A percentile compares a stretch with the other conserved stretches of the same genome.
Evolutionary conservation across 2,888 invertebrate species (phyloP).

Genomic region (Rhagium mordax): DNA sequence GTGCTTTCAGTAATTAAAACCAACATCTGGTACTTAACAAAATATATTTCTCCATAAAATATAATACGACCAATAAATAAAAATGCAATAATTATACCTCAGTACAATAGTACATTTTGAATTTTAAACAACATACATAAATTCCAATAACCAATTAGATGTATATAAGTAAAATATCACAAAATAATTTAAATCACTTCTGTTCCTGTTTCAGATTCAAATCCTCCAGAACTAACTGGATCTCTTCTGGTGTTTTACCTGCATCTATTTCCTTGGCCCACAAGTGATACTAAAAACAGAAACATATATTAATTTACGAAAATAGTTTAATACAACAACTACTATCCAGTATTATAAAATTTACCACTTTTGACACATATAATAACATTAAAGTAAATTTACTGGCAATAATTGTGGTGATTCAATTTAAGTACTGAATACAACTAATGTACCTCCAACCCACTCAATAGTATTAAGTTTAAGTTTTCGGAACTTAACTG

Average conservation of each 20-base stretch:
- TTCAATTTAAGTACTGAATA: no score
- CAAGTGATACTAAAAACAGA: constrained; percentile 79
- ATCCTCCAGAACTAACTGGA: constrained; percentile 84
- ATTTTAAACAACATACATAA: constrained; percentile 19
- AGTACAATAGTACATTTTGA: constrained; percentile 26
- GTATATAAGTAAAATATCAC: constrained; percentile 39
- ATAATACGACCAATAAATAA: constrained; percentile 41
- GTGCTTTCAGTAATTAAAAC: constrained; percentile 3
- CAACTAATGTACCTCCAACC: no score
- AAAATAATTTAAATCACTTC: constrained; percentile 35
- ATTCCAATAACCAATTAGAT: constrained; percentile 19
- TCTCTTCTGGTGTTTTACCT: constrained; percentile 85
- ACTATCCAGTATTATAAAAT: no score
- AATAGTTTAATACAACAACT: background rate
- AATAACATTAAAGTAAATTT: no score
- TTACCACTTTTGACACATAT: no score
- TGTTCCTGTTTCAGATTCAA: constrained; percentile 80
- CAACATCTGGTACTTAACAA: constrained; percentile 19
- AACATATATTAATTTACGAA: background rate
- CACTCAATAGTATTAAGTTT: no score
- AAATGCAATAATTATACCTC: constrained; percentile 14
- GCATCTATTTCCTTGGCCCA: constrained; percentile 88
- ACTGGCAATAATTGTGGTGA: no score
- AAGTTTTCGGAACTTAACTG: no score
- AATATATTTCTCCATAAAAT: constrained; percentile 44